Base-by-base conservation (phyloP, 2,888 invertebrate genomes). In the Papilio gigon region DNA sequence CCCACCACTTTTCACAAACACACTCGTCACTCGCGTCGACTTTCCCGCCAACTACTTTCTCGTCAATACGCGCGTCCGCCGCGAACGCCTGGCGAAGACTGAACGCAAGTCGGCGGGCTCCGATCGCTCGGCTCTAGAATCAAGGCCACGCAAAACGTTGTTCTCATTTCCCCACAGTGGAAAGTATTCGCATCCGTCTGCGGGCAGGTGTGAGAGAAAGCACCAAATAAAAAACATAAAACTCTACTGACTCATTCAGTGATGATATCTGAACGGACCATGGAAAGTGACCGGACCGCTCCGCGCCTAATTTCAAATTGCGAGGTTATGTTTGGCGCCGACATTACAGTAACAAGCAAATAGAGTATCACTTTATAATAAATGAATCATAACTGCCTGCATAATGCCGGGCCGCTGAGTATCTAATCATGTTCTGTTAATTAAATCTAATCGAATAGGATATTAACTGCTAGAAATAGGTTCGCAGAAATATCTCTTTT, bases 171-270 rank as follows among this genome's bases (percentile, higher is more conserved):
- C 60, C 69, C 69, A 56, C 69, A 69, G 69, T 69, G 69, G 69
- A 69, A 69, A 69, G 69, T 69, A 65, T 69, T 69, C 69, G 61
- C 65, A 69, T 69, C 69, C 69, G 69, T 69, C 69, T 65, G 65
- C 69, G 30, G 61, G 65, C 69, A 69, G 69, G 69, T 69, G 69
- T 69, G 69, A 65, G 69, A 69, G 69, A 69, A 69, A 69, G 69
- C 69, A 69, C 65, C 69, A 65, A 68, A 68, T 53, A 69, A 68
- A 56, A 50, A 47, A 53, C 14, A 53, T 8, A 53, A 53, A 63
- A 44, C 44, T 35, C 27, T 56, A 69, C 69, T 69, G 69, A 69
- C 69, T 69, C 69, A 69, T 56, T 62, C 61, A 33, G 25, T 25
- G 69, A 65, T 37, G 61, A 65, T 60, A 62, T 62, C 33, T 65